These are phyloP conservation scores for Thomomys bottae DNA, from an alignment of 2,113 vertebrate genomes.

Conservation along the genomic window DNA sequence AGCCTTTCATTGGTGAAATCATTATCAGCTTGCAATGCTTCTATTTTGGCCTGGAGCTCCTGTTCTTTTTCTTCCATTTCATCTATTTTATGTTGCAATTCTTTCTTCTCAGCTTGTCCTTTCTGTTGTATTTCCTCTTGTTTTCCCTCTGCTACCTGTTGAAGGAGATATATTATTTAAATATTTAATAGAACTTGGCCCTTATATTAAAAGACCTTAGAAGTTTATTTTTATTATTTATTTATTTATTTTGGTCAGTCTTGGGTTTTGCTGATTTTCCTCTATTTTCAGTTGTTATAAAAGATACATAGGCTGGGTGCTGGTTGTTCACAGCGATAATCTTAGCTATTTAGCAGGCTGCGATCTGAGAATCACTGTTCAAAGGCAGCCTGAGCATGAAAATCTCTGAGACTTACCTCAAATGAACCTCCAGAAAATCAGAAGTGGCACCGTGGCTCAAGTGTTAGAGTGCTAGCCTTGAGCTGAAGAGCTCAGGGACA, in stretches of 20 bases:
- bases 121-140: constrained; percentile 97
- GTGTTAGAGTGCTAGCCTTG: no score
- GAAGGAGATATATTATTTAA: constrained; percentile 19
- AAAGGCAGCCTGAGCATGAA: no score
- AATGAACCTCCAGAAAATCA: no score
- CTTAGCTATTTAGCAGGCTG: no score
- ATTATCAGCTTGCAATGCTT: constrained; percentile 98
- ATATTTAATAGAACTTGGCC: constrained; percentile 36
- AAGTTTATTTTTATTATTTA: no score
- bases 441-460: no score
- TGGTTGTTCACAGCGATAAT: no score
- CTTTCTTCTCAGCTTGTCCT: constrained; percentile 94
- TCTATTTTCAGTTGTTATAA: background rate
- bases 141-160: constrained; percentile 92
- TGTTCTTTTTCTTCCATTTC: constrained; percentile 99
- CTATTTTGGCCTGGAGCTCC: constrained; percentile 97
- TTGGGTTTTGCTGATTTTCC: constrained; percentile 25
- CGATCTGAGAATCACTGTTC: no score
- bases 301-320: no score
- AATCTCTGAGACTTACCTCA: no score
- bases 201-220: background rate
- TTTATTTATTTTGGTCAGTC: no score
- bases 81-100: constrained; percentile 94
- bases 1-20: constrained; percentile 99
- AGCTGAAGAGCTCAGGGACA: no score